Conservation (phyloP, 2,113 vertebrate genomes). For the Pterophyllum scalare region DNA sequence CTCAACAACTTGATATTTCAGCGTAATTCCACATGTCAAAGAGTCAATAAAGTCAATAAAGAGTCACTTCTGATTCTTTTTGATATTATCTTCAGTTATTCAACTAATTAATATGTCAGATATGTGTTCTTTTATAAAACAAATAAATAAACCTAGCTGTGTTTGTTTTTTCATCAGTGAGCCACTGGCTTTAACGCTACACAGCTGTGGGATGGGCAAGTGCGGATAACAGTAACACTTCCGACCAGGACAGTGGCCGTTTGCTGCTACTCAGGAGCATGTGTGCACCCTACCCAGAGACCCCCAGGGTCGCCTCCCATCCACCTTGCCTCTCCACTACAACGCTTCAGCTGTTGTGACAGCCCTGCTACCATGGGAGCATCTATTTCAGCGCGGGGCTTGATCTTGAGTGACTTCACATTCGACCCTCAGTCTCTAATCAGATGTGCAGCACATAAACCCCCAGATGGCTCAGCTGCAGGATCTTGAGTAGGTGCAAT, state of each 20-base stretch:
- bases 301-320: constrained; percentile 66
- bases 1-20: not conserved
- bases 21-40: not conserved
- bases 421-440: constrained; percentile 52
- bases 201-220: constrained; percentile 41
- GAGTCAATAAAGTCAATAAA: not conserved
- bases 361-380: constrained; percentile 62
- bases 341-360: constrained; percentile 60
- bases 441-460: constrained; percentile 58
- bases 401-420: constrained; percentile 66
- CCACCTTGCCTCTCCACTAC: constrained; percentile 43
- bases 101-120: not conserved
- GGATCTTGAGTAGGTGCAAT: constrained; percentile 18
- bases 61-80: not conserved
- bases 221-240: constrained; percentile 46
- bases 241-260: too few species aligned
- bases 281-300: constrained; percentile 38
- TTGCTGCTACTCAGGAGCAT: constrained; percentile 40
- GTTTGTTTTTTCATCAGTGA: not conserved
- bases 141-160: not conserved
- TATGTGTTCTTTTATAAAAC: not conserved
- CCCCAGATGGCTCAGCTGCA: constrained; percentile 39
- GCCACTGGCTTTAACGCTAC: constrained; percentile 5
- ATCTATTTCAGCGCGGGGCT: constrained; percentile 65
- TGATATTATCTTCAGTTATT: not conserved